Percentiles rank a stretch among this genome's conserved stretches.
These are phyloP conservation scores for Crax fasciolata DNA, from an alignment of 2,797 vertebrate species.

Conservation along the genomic window DNA sequence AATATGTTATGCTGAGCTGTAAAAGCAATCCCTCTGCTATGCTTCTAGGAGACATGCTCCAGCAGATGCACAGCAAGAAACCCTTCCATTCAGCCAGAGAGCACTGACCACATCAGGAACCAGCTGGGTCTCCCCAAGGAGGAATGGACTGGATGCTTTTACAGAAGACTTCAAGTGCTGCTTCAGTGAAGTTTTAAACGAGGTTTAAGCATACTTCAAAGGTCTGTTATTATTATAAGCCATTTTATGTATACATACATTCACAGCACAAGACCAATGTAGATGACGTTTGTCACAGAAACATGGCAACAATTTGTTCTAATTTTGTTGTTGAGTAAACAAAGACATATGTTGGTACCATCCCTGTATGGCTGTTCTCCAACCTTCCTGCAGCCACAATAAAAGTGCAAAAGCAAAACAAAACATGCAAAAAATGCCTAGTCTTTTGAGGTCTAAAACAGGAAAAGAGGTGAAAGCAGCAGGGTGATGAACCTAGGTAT, in stretches of 20 bases:
- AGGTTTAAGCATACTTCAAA: neutral
- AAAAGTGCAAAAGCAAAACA: too few species aligned
- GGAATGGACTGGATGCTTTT: accelerated
- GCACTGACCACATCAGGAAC: too few species aligned
- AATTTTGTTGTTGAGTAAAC: neutral
- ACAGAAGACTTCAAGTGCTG: neutral
- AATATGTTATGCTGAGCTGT: neutral
- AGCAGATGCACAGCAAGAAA: neutral
- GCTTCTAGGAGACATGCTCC: neutral
- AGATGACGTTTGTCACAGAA: neutral
- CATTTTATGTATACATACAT: neutral
- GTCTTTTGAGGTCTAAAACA: neutral
- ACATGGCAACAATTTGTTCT: neutral
- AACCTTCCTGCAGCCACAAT: neutral
- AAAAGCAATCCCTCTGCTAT: neutral
- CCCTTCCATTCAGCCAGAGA: neutral
- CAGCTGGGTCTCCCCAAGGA: accelerated
- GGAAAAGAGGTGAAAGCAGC: neutral
- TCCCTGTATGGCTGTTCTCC: neutral
- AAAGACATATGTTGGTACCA: neutral
- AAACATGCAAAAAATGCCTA: neutral
- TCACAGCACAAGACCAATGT: neutral
- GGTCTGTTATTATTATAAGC: neutral
- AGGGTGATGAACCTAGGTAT: neutral
- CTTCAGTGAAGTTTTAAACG: neutral